phyloP scores from a whole-genome alignment of 2,113 vertebrate genomes.

The Arvicanthis niloticus region DNA sequence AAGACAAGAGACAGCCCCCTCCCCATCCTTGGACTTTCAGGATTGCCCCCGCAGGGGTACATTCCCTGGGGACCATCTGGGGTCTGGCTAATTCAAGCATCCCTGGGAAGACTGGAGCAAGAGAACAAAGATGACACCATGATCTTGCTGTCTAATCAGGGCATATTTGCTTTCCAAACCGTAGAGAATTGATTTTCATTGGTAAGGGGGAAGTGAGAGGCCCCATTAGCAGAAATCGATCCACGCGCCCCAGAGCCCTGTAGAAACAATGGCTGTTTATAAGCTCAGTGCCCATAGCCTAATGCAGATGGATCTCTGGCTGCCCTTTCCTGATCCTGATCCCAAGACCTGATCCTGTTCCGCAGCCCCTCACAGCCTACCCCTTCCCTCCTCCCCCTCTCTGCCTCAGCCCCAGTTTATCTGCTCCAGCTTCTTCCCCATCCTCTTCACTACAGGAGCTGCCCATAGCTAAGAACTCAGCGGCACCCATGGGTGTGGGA shows the following conservation, averaged over 20 bases:
- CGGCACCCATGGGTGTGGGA: neutral
- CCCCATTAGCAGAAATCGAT: neutral
- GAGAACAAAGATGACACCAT: neutral
- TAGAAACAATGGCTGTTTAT: neutral
- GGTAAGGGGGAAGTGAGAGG: neutral
- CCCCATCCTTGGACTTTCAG: neutral
- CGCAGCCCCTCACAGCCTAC: rapidly evolving
- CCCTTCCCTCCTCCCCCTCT: neutral
- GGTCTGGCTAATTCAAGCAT: neutral
- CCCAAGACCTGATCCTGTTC: neutral
- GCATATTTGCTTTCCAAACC: neutral
- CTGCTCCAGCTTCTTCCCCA: no score
- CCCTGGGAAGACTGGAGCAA: no score
- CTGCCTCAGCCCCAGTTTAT: no score
- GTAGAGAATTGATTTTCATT: conserved; percentile 39
- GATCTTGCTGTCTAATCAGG: neutral
- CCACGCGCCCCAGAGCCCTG: neutral
- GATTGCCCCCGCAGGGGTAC: no score
- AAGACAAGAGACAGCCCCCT: neutral
- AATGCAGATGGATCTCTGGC: neutral
- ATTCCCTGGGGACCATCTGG: neutral
- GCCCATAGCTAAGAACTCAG: neutral
- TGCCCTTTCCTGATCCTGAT: neutral
- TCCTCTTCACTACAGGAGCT: neutral
- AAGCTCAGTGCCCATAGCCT: neutral